Base-by-base conservation (phyloP, 1,140 invertebrate species). In the Drosophila sucinea region DNA sequence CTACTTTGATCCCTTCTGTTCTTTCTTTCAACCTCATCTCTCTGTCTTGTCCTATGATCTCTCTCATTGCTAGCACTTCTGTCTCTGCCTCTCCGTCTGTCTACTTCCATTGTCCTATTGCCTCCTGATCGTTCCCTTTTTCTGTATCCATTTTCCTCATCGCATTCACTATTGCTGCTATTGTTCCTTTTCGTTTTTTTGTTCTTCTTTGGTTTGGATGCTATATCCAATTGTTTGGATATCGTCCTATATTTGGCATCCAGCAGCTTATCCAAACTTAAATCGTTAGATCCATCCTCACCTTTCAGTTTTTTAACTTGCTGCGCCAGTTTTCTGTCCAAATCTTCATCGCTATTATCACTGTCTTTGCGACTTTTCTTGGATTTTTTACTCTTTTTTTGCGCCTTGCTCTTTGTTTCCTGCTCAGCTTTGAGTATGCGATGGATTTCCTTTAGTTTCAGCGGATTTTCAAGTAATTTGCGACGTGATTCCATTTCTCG, bases 401-500 rank as follows among this genome's bases (percentile, higher is more conserved):
- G 81, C 84, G 94, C 94, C 67, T 94, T 94, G 92, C 90, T 94
- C 79, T 92, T 94, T 66, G 68, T 81, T 74, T 94, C 93, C 81
- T 94, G 92, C 79, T 95, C 94, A 63, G 92, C 93, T 90, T 94
- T 93, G 77, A 98, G 94, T 81, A 97, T 93, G 83, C 96, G 94
- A 87, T 97, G 94, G 1, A 98, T 91, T 92, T 96, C 95, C 80
- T 97, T 97, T 73, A 98, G 93, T 92, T 97, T 97, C 0, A 98
- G 94, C n/a, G 97, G 97, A 94, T 98, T 98, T 78, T 97, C 96
- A 6, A 98, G 90, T 27, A 98, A 92, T 78, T 97, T 95, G 60
- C 94, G 94, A 44, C 95, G 93, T 0, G 95, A 95, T 93, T 98
- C 97, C 91, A 97, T 94, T 93, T 98, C 96, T 66, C 95, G 94